Conservation (phyloP, 1,140 invertebrate genomes). For the Phthorimaea operculella region DNA sequence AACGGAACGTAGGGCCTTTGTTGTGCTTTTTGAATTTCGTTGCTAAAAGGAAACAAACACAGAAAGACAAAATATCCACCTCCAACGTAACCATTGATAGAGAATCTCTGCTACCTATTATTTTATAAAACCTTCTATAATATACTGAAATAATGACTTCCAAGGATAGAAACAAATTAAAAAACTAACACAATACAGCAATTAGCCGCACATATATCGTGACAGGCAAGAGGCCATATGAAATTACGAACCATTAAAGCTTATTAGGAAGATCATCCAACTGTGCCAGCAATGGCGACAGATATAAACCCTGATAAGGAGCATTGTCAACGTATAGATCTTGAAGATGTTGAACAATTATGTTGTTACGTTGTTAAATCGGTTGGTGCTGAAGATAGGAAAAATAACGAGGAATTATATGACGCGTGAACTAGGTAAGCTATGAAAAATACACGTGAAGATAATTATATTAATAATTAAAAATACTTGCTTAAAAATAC, state of each 20-base stretch:
- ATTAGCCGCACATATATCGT: neutral
- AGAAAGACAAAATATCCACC: no score
- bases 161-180: constrained; percentile 4
- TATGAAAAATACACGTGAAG: neutral
- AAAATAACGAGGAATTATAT: neutral
- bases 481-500: no score
- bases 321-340: constrained; percentile 5
- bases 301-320: constrained; percentile 3
- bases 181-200: neutral
- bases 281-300: neutral
- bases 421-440: neutral
- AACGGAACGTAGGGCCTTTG: no score
- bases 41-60: no score
- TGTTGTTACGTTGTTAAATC: constrained; percentile 1
- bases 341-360: neutral
- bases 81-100: no score
- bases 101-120: no score
- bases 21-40: no score
- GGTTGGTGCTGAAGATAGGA: neutral
- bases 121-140: no score
- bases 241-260: neutral
- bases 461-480: no score
- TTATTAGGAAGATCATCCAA: constrained; percentile 1
- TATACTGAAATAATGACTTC: neutral
- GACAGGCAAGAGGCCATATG: neutral